Base-by-base conservation (phyloP, 2,888 invertebrate genomes). In the Cordilura impudica region DNA sequence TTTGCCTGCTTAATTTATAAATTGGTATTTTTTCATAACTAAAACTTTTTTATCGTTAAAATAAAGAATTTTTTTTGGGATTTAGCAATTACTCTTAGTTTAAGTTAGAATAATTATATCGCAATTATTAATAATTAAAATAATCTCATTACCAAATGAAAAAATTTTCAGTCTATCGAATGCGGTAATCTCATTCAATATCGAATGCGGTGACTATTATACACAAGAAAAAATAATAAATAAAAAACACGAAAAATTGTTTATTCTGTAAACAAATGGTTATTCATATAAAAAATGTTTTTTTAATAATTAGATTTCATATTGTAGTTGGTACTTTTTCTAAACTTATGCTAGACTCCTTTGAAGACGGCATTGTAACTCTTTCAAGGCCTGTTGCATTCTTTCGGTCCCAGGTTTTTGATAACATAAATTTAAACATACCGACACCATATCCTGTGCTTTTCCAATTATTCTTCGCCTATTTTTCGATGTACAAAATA, bases 371-470 rank as follows among this genome's bases (percentile, higher is more conserved):
- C 87, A 88, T 82, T 90, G 90, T 29, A 90, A 86, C 78, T 90
- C 89, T 83, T 90, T 89, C 4, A 91, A 86, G 67, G 91, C 89
- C 77, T 91, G 90, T 71, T 94, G 93, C 66, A 95, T 90, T 21
- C 91, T 89, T 54, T 92, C 92, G 2, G 94, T 93, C 82, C 93
- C 93, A n/a, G 93, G 92, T 88, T 94, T 94, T 83, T 94, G 94
- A 87, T 95, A 95, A 47, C 96, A 91, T 83, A 94, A 93, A 69
- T 94, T 94, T 78, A 96, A 90, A 85, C 95, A 94, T 73, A 92
- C 92, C 0, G 94, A 93, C 56, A 95, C 92, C n/a, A 94, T 92
- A 86, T 95, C 95, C 85, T 94, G 93, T 78, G 94, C 93, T 82
- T 93, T 92, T 0, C 94, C 93, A 74, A 93, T 92, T 75, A 95